Evolutionary conservation across 1,140 invertebrate genomes (phyloP), one percentile per base, ranked within the genome.

Genomic region (Daktulosphaira vitifoliae): DNA sequence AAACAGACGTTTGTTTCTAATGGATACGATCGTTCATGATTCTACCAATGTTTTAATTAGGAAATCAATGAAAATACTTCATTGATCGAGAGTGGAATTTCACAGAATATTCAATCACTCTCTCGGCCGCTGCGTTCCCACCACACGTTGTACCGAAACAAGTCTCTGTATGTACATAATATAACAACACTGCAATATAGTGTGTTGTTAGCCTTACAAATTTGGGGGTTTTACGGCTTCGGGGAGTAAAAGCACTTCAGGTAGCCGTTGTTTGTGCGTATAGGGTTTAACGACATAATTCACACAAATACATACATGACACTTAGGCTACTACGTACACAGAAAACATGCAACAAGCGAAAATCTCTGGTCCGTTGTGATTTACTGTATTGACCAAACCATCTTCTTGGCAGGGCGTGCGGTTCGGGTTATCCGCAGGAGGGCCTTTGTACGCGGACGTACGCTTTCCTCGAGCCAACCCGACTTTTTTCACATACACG

Each of bases 231-330:
- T 54, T n/a, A n/a, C 25, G 18, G 1, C 20, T 16, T 18, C 5
- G 18, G 29, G 29, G 29, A 33, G 29, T 33, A 33, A 25, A 25
- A 44, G 38, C 38, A 25, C 38, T 44, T 42, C 39, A 26, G 53
- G 53, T 59, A 44, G 53, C 38, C 22, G 38, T 26, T 15, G 38
- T 20, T 4, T 23, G 53, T 48, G 56, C 26, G 23, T 59, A 44
- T 18, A 29, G 16, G 23, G 42, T 62, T 62, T 62, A 62, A 62
- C 56, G 56, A 62, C 18, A 48, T 62, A 62, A 62, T 62, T 48
- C 53, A 56, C 39, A 26, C 53, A 26, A 20, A 44, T 37, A 42
- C 20, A 54, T 37, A 38, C 33, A 22, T 5, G 56, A 62, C 42
- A 25, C 29, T 29, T 37, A 23, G 16, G 52, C 54, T 59, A 46